Base-by-base conservation (phyloP, 2,888 invertebrate species). In the Sarcophaga carnaria region DNA sequence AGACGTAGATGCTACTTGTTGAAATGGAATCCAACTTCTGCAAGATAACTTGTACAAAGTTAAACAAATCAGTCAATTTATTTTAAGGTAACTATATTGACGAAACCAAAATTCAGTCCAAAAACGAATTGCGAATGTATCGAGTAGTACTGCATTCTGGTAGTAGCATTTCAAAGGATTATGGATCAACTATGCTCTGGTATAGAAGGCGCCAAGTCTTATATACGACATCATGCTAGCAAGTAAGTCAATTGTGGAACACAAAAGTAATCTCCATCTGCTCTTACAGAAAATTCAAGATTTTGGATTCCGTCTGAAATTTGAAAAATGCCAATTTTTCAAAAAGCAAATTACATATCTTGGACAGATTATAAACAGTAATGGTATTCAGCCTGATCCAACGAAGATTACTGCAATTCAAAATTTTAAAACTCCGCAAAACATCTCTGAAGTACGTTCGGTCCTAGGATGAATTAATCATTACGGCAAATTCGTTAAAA, bases 141-240 rank as follows among this genome's bases (percentile, higher is more conserved):
- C 22, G 22, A 22, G 22, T 22, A 22, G 22, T 22, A 22, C 22
- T 22, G 22, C 22, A 22, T 22, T 22, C 22, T 22, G 1, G 22
- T 22, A 22, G 22, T 22, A 22, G 22, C 22, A 22, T 22, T 22
- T 22, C 22, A 22, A 22, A 22, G 22, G 22, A 22, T 22, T 88
- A 4, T 86, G 88, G 78, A 83, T 85, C 27, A 85, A 59, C 72
- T 89, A 80, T 54, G 83, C 2, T 59, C 81, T 10, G 88, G 80
- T 5, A 66, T 88, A n/a, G 76, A 49, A 4, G 81, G 82, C 10
- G 45, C 74, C 2, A 80, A 67, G 47, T 75, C 78, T 37, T 81
- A 88, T 54, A 74, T 88, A 14, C 22, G 22, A 22, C 22, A 22
- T 22, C 22, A 1, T 22, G 22, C 22, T 25, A 85, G 88, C 77